Conservation (phyloP, 2,888 invertebrate species). For the Heteropelma amictum region DNA sequence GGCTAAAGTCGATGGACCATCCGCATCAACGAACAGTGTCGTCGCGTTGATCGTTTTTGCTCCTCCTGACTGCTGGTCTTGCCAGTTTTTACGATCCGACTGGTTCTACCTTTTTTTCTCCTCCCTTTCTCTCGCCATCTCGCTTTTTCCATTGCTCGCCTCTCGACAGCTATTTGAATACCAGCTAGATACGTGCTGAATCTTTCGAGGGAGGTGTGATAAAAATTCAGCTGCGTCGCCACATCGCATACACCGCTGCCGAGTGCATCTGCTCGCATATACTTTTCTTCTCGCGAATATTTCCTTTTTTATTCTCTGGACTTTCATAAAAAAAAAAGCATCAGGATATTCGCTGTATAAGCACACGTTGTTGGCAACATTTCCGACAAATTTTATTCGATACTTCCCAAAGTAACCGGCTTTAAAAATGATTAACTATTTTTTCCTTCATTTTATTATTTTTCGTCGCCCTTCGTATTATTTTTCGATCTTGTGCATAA, state of each 20-base stretch:
- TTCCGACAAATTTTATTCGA: too few species aligned
- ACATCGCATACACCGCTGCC: neutral
- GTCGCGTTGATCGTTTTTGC: constrained; percentile 20
- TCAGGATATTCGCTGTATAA: too few species aligned
- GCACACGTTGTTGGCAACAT: too few species aligned
- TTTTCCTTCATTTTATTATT: too few species aligned
- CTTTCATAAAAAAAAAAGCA: too few species aligned
- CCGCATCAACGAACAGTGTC: constrained; percentile 23
- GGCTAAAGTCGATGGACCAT: constrained; percentile 46
- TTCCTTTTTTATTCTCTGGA: too few species aligned
- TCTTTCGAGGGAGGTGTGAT: constrained; percentile 16
- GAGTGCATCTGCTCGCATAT: too few species aligned
- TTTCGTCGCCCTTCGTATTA: too few species aligned
- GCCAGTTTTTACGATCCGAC: constrained; percentile 44
- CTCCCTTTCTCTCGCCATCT: neutral
- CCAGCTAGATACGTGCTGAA: neutral
- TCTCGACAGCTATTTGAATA: constrained; percentile 29
- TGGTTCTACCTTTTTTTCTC: neutral
- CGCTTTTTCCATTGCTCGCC: neutral
- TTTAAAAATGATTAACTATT: too few species aligned
- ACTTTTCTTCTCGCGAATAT: neutral
- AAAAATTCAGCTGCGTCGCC: constrained; percentile 39
- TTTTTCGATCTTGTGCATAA: too few species aligned
- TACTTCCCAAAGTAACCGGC: too few species aligned
- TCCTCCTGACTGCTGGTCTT: constrained; percentile 35